phyloP scores from a whole-genome alignment of 2,113 vertebrate species.

The Cnemophilus loriae region DNA sequence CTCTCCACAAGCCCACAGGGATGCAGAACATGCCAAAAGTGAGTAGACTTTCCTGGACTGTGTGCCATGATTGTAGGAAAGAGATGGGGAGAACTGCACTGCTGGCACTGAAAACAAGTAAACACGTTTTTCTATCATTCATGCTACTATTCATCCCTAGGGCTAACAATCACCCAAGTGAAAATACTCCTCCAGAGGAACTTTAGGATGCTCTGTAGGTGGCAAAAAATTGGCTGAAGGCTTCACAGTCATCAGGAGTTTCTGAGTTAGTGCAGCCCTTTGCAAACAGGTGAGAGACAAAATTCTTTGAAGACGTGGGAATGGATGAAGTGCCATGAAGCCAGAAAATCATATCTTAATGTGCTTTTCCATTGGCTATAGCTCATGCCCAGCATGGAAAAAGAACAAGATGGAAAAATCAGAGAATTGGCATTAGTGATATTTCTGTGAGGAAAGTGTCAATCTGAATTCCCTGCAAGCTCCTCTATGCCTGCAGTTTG shows the following conservation, averaged over 20 bases:
- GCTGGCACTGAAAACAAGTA: neutral
- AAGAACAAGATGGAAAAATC: neutral
- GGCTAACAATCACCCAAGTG: neutral
- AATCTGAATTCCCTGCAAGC: neutral
- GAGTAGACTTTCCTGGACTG: neutral
- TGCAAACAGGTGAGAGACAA: neutral
- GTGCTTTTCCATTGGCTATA: neutral
- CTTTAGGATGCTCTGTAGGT: neutral
- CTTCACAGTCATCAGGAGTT: neutral
- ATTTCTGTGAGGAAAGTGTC: neutral
- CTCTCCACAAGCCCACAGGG: neutral
- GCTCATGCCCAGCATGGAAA: neutral
- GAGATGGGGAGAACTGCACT: neutral
- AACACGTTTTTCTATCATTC: neutral
- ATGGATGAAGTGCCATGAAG: rapidly evolving
- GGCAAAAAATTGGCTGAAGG: neutral
- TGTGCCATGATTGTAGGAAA: neutral
- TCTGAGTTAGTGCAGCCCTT: neutral
- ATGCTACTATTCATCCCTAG: neutral
- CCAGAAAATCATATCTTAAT: rapidly evolving
- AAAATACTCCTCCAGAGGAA: neutral
- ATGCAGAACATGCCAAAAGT: rapidly evolving
- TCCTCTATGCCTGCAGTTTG: neutral
- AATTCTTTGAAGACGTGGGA: neutral
- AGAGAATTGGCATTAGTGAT: neutral